Evolutionary conservation across 2,888 invertebrate species (phyloP).

Genomic region (Ephialtes manifestator): DNA sequence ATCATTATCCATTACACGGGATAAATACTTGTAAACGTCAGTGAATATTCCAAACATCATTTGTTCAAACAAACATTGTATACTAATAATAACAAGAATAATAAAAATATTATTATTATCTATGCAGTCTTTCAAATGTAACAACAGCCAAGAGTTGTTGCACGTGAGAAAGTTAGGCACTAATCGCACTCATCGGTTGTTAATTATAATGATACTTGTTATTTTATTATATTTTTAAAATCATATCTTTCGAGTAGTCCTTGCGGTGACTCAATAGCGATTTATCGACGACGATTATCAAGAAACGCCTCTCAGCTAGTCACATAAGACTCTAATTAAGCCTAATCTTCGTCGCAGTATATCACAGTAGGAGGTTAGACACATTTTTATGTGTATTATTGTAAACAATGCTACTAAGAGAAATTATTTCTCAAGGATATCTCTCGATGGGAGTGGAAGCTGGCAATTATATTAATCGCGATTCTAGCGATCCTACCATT

Average conservation of each 20-base stretch:
- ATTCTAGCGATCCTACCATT: conserved; percentile 5
- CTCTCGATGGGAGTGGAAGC: conserved; percentile 42
- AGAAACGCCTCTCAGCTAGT: not conserved
- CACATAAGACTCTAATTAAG: conserved; percentile 6
- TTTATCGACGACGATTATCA: conserved; percentile 32
- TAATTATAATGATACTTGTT: not conserved
- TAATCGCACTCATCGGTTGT: not conserved
- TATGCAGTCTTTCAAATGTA: not conserved
- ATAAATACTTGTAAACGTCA: not conserved
- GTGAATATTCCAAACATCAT: not conserved
- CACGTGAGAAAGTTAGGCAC: not conserved
- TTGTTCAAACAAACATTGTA: not conserved
- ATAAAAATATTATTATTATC: not conserved
- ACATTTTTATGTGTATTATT: conserved; percentile 28
- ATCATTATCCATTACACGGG: not conserved
- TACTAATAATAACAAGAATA: no score
- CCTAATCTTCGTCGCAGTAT: conserved; percentile 3
- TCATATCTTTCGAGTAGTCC: not conserved
- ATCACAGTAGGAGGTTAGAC: not conserved
- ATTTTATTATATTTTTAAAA: not conserved
- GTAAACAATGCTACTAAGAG: conserved; percentile 3
- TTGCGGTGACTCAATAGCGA: conserved; percentile 14
- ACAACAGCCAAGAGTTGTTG: not conserved
- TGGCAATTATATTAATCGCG: conserved; percentile 55
- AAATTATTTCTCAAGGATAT: conserved; percentile 18